Conservation (phyloP, 2,797 vertebrate genomes). For the Botia kubotai region DNA sequence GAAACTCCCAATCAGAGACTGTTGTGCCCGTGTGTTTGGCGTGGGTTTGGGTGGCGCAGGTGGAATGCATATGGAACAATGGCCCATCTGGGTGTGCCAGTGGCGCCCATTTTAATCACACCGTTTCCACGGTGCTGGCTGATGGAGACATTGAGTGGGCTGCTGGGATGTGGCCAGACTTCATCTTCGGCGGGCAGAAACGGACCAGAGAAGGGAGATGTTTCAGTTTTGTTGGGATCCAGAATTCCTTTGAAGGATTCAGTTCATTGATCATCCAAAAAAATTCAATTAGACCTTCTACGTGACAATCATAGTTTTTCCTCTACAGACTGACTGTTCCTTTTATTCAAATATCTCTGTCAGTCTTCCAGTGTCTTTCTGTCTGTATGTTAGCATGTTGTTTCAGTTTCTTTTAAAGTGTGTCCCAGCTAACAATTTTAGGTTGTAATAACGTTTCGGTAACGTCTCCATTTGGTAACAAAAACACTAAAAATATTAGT, state of each 20-base stretch:
- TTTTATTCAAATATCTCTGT: conserved; percentile 42
- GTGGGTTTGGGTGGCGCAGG: conserved; percentile 79
- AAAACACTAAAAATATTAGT: too few relatives aligned
- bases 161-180: conserved; percentile 77
- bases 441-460: too few relatives aligned
- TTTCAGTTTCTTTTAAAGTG: conserved; percentile 62
- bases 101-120: conserved; percentile 79
- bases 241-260: conserved; percentile 22
- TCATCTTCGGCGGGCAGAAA: conserved; percentile 59
- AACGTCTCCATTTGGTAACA: too few relatives aligned
- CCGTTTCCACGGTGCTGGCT: conserved; percentile 74
- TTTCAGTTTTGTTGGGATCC: conserved; percentile 33
- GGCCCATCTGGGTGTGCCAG: conserved; percentile 79
- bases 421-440: background rate
- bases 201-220: conserved; percentile 27
- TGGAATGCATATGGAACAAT: conserved; percentile 85
- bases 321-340: background rate
- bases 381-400: conserved; percentile 51
- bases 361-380: conserved; percentile 53
- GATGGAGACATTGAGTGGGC: conserved; percentile 79
- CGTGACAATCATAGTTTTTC: conserved; percentile 7
- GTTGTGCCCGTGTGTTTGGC: conserved; percentile 76
- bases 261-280: conserved; percentile 3
- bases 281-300: conserved; percentile 14
- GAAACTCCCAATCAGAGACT: conserved; percentile 81